Evolutionary conservation across 2,113 vertebrate genomes (phyloP).

Genomic region (Mus spicilegus): DNA sequence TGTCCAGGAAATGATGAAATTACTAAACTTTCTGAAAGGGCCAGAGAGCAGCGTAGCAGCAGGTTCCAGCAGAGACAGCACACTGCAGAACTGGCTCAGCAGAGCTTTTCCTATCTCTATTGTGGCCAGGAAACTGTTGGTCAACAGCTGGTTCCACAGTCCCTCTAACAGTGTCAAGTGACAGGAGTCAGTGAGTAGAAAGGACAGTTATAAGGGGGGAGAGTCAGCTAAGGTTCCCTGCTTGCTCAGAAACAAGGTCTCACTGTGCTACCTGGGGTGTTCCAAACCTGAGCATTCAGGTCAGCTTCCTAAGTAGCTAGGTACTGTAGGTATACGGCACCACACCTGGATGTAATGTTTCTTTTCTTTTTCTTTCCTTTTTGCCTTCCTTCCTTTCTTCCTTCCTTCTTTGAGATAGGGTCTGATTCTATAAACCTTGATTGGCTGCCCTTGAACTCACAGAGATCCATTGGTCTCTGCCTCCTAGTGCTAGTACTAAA

Average conservation of each 20-base stretch:
- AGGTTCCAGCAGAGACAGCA: neutral
- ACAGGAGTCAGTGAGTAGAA: neutral
- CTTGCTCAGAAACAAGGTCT: neutral
- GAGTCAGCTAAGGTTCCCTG: neutral
- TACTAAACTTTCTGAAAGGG: neutral
- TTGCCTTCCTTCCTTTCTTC: neutral
- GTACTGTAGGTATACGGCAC: neutral
- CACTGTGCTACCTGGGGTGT: too few species aligned
- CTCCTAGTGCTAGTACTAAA: neutral
- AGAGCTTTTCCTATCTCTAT: neutral
- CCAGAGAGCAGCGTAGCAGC: neutral
- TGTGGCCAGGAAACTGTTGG: neutral
- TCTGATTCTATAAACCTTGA: neutral
- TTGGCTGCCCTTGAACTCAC: neutral
- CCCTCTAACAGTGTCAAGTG: neutral
- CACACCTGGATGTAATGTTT: neutral
- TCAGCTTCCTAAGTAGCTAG: neutral
- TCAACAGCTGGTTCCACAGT: neutral
- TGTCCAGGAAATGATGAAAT: neutral
- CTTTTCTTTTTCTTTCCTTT: neutral
- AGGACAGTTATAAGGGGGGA: neutral
- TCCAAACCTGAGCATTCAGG: neutral
- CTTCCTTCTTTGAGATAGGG: neutral
- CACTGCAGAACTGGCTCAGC: neutral
- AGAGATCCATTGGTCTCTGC: neutral